phyloP scores from a whole-genome alignment of 2,113 vertebrate species.

The Myotis davidii region DNA sequence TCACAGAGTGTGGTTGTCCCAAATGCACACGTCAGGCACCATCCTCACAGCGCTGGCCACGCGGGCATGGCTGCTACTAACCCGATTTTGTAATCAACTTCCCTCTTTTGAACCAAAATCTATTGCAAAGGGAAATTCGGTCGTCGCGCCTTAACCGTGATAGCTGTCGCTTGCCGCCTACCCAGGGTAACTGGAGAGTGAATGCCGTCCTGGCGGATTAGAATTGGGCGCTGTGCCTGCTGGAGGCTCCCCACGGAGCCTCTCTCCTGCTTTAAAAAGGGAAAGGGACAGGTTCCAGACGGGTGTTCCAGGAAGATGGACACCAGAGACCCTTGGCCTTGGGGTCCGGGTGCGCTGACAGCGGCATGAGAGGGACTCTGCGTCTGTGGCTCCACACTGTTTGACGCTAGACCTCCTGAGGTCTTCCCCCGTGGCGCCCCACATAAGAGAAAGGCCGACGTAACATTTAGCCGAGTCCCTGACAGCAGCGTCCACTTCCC shows the following conservation, averaged over 20 bases:
- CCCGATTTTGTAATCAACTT: not conserved
- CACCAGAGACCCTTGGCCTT: not conserved
- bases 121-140: not conserved
- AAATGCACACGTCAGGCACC: fast-evolving
- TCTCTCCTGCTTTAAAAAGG: not conserved
- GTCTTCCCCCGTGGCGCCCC: fast-evolving
- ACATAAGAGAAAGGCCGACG: fast-evolving
- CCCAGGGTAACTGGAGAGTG: fast-evolving
- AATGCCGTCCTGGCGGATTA: fast-evolving
- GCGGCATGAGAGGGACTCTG: too few relatives aligned
- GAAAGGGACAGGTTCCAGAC: not conserved
- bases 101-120: not conserved
- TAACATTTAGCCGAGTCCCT: fast-evolving
- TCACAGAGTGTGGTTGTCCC: not conserved
- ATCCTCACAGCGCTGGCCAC: not conserved
- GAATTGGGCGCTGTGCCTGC: fast-evolving
- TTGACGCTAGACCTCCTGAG: fast-evolving
- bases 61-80: fast-evolving
- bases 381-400: not conserved
- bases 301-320: not conserved
- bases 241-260: not conserved
- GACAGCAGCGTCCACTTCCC: fast-evolving
- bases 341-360: fast-evolving
- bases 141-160: fast-evolving
- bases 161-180: too few relatives aligned